phyloP scores from a whole-genome alignment of 1,140 invertebrate genomes.

The Heliconius melpomene region DNA sequence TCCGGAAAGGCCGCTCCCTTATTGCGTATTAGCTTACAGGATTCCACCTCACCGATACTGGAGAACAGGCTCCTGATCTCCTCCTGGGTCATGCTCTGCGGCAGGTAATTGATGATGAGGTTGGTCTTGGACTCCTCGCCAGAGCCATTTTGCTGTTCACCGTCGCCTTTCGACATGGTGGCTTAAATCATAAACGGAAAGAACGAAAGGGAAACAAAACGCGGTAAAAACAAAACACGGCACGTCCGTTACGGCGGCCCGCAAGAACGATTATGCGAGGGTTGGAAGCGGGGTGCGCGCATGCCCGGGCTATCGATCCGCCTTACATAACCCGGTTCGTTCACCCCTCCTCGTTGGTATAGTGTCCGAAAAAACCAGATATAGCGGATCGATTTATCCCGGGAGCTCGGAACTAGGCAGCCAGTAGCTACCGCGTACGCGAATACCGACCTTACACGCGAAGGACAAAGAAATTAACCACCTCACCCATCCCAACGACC shows the following conservation, averaged over 20 bases:
- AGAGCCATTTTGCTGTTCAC: constrained; percentile 85
- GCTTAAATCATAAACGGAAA: constrained; percentile 80
- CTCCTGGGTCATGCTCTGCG: constrained; percentile 99
- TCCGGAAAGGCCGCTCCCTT: constrained; percentile 86
- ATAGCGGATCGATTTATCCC: constrained; percentile 72
- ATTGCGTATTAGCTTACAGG: constrained; percentile 99
- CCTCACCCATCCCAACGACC: constrained; percentile 47
- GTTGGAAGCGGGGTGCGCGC: constrained; percentile 56
- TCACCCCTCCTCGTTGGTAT: constrained; percentile 77
- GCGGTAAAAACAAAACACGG: constrained; percentile 75
- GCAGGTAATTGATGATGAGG: constrained; percentile 99
- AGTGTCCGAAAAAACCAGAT: constrained; percentile 80
- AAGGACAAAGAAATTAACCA: constrained; percentile 36
- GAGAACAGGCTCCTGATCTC: constrained; percentile 98
- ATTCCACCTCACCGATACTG: constrained; percentile 99
- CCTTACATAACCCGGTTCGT: constrained; percentile 78
- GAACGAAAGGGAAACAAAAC: constrained; percentile 80
- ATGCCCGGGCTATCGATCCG: constrained; percentile 66
- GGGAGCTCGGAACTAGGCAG: constrained; percentile 54
- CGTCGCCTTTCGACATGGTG: constrained; percentile 92
- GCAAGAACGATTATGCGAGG: constrained; percentile 67
- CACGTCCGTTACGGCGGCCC: constrained; percentile 69
- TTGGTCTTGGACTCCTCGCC: constrained; percentile 98
- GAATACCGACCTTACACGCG: constrained; percentile 43
- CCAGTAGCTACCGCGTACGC: constrained; percentile 41